Base-by-base conservation (phyloP, 2,113 vertebrate species). In the Tragelaphus strepsiceros region DNA sequence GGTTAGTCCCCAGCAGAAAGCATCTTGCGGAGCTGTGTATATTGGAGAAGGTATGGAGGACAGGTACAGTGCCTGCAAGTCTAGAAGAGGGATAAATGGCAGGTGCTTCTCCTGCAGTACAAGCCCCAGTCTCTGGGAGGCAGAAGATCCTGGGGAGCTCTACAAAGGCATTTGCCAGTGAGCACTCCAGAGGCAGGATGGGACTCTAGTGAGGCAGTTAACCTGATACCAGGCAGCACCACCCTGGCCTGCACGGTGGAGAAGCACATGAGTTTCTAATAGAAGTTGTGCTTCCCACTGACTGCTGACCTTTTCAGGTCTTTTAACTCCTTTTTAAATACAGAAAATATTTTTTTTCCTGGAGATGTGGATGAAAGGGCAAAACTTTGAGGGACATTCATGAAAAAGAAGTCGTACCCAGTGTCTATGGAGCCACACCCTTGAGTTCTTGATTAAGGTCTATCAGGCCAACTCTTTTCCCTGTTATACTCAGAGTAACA, bases 1-100 rank as follows among this genome's bases (percentile, higher is more conserved):
- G n/a, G n/a, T n/a, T n/a, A n/a, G n/a, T n/a, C n/a, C n/a, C n/a
- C n/a, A n/a, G n/a, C n/a, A n/a, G 46, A 39, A 53, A 58, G 4
- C 8, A 2, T 26, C 28, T 51, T 9, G 2, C 0, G 1, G 24
- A 24, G 22, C 53, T 49, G 14, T 32, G 14, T 17, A 39, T 56
- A 43, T 9, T 15, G 58, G 53, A 21, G 43, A 35, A 32, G 28
- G 22, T 19, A 0, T 11, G 16, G 30, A 78, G 32, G 8, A 21
- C 0, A 5, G 22, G 3, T 6, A 7, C 17, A n/a, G 77, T 0
- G 9, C 46, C 78, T 43, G 13, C 35, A 24, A 43, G 21, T 8
- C 30, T 22, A 8, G 7, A 4, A 11, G 21, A 83, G 39, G 19
- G 39, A 53, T 5, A 2, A n/a, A 46, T 0, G 17, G 13, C 15